Base-by-base conservation (phyloP, 2,797 vertebrate genomes). In the Danionella dracula region DNA sequence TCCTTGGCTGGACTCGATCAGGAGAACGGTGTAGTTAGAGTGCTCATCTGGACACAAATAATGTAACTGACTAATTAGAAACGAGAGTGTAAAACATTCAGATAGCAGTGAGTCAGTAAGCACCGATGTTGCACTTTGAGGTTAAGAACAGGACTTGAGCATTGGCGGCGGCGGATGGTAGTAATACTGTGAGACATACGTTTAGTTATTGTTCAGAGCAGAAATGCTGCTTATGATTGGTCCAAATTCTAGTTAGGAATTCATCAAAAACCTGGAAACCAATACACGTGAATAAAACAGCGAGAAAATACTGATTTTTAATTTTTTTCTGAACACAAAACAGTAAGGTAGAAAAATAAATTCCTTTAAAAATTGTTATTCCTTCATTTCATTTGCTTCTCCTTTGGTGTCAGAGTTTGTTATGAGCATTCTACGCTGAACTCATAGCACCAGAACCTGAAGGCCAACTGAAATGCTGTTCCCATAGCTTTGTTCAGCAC, bases 401-500 rank as follows among this genome's bases (percentile, higher is more conserved):
- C 3, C 23, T 27, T 27, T 6, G 6, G 3, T 3, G 23, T 27
- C 23, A 27, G 23, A 3, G 23, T 27, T 27, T 27, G 23, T 27
- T 27, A 3, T 6, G 23, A 27, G 23, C 3, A 6, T 27, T 27
- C 6, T 3, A 27, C 23, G 23, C 6, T 27, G 23, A 27, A 6
- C 3, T 6, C 23, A 27, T 27, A 27, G 23, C 23, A 27, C 23
- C 23, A 27, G 23, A 27, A 27, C 51, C 76, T 53, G 17, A 45
- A 49, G 55, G 31, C n/a, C n/a, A n/a, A n/a, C n/a, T 49, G 55
- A 75, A 74, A 66, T 66, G 78, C 74, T 76, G 71, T 27, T 76
- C 73, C 42, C 58, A 20, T 7, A 15, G 27, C 45, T 61, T 55
- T n/a, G 41, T 20, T 45, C 69, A 50, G 32, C 2, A 15, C 2